Base-by-base conservation (phyloP, 2,888 invertebrate species). In the Polydrusus pterygomalis region DNA sequence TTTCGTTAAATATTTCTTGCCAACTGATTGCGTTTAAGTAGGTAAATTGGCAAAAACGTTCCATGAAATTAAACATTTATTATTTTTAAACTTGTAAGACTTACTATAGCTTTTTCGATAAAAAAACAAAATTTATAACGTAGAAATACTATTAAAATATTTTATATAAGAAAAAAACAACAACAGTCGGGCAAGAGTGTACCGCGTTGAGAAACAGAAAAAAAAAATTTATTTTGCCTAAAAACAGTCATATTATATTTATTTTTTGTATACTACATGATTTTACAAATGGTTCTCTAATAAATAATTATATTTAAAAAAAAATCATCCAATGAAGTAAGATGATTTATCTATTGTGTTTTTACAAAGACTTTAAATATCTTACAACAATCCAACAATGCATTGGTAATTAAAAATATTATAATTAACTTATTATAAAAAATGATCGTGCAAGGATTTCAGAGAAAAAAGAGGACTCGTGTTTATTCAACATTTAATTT, bases 361-460 rank as follows among this genome's bases (percentile, higher is more conserved):
- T 7, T 34, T 7, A 9, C 7, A 9, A 10, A 34, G 10, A 10
- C 10, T 34, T 34, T 7, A 30, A 6, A 10, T 9, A 34, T 34
- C 43, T 43, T 43, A n/a, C n/a, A 43, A 11, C 2, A 40, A 40
- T 40, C 8, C 40, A 11, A 45, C 30, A 64, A 64, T 45, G 25
- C 8, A 64, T 64, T 47, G 30, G 47, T 64, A 64, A 64, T 64
- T 64, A 64, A 47, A 64, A 64, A 30, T 64, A 47, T 45, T 45
- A 30, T 47, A 47, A 30, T 47, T 64, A 47, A 1, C 45, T 25
- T 18, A 45, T 47, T 45, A 47, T 25, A 45, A 64, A 43, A 62
- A 62, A 20, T 13, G 10, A 1, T 10, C 30, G 15, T 64, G 25
- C 47, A 45, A 64, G 45, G 63, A 64, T 20, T n/a, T 30, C n/a